Percentiles rank a stretch among this genome's conserved stretches.
Conservation (phyloP, 2,888 invertebrate genomes). For the Cheilosia soror region DNA sequence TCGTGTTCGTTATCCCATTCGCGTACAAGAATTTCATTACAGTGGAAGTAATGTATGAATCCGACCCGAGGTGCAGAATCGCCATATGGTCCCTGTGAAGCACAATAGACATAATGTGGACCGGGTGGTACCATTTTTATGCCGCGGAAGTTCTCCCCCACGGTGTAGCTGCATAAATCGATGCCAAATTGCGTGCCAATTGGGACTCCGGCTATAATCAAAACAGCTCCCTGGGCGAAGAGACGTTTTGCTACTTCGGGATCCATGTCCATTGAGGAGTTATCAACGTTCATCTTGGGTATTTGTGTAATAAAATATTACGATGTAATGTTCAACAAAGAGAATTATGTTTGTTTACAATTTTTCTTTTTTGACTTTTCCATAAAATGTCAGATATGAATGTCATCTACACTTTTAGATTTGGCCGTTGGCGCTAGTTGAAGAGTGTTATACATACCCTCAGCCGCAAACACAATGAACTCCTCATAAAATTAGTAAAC, state of each 20-base stretch:
- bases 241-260: constrained; percentile 90
- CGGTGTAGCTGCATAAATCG: constrained; percentile 95
- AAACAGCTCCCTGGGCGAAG: constrained; percentile 91
- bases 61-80: constrained; percentile 91
- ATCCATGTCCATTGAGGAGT: constrained; percentile 86
- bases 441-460: not conserved
- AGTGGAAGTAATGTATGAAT: constrained; percentile 93
- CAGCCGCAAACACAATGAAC: constrained; percentile 14
- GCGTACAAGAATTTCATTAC: constrained; percentile 92
- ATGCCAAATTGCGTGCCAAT: constrained; percentile 96
- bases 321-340: not conserved
- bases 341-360: constrained; percentile 19
- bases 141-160: constrained; percentile 94
- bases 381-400: not conserved
- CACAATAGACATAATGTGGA: constrained; percentile 95
- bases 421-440: constrained; percentile 29
- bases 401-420: not conserved
- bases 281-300: constrained; percentile 64
- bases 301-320: not conserved
- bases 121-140: constrained; percentile 99
- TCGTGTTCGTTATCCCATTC: constrained; percentile 93
- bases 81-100: constrained; percentile 85
- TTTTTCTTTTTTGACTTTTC: not conserved
- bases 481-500: too few species aligned
- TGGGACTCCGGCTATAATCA: constrained; percentile 94